These are phyloP conservation scores for Sussaba pulchella DNA, from an alignment of 2,888 invertebrate species.

Conservation along the genomic window DNA sequence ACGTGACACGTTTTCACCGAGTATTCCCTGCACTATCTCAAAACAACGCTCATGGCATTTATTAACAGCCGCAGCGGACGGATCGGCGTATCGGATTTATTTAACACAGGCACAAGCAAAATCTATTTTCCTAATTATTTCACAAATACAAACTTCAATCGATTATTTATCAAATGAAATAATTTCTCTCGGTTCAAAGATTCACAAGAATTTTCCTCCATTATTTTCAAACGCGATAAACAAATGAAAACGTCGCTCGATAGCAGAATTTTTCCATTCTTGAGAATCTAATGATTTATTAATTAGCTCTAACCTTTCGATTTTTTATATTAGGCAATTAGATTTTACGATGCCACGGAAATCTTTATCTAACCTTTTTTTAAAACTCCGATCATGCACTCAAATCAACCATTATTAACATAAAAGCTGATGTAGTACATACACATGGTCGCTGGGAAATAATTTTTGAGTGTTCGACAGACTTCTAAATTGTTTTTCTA, in stretches of 20 bases:
- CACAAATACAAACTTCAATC: not conserved
- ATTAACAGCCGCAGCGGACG: conserved; percentile 21
- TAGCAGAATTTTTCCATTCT: too few species aligned
- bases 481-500: conserved; percentile 84
- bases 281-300: too few species aligned
- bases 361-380: conserved; percentile 8
- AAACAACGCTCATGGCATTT: not conserved
- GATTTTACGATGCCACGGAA: conserved; percentile 35
- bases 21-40: conserved; percentile 77
- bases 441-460: conserved; percentile 25
- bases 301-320: too few species aligned
- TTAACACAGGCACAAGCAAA: not conserved
- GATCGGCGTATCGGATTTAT: not conserved
- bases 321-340: conserved; percentile 3
- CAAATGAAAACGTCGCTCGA: too few species aligned
- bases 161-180: not conserved
- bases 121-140: conserved; percentile 19
- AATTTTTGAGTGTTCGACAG: conserved; percentile 36
- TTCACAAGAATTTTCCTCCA: too few species aligned
- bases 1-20: conserved; percentile 74
- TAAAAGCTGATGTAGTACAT: conserved; percentile 40
- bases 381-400: conserved; percentile 6
- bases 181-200: too few species aligned
- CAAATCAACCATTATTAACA: conserved; percentile 37
- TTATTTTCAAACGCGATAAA: too few species aligned